Evolutionary conservation across 2,797 vertebrate genomes (phyloP), one percentile per base, ranked within the genome.

Genomic region (Etheostoma perlongum): DNA sequence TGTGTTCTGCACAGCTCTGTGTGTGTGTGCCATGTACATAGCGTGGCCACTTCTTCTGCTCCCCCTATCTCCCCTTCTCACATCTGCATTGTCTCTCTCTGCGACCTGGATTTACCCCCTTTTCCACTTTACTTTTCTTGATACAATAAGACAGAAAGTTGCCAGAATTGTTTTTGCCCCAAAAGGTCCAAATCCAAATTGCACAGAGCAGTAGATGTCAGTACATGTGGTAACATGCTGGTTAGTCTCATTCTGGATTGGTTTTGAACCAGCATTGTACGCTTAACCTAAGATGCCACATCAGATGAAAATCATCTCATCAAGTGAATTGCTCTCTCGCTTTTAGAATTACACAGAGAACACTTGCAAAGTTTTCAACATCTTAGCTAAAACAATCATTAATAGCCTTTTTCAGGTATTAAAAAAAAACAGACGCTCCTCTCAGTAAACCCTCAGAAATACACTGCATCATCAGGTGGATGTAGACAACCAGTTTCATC

Each of bases 401-500:
- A 79, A 52, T 25, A 74, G 16, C 25, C 66, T 49, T 25, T 40
- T 60, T 68, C 60, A 57, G 15, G 57, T 36, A 30, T 51, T 27
- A 44, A 36, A 23, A 18, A 18, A 48, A 67, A 58, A 74, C 57
- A 71, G 70, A 76, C 52, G 67, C 76, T 75, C 58, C 73, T 67
- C 67, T 84, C 67, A 57, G 69, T 59, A 65, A 66, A 77, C 66
- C 61, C 71, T 79, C 82, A 84, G 88, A 92, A 91, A 89, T 88
- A 87, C 86, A 85, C 85, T 82, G 88, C 88, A 91, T 93, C 93
- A 91, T 92, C 91, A 92, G 89, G 88, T 89, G 91, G 92, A 94
- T 93, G 93, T 93, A 92, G 90, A 94, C 89, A 91, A 93, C 92
- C 93, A 94, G 92, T 93, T 90, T 88, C 90, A 93, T 88, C 3